Conservation (phyloP, 2,888 invertebrate genomes). For the Hemicrepidius hirtus region DNA sequence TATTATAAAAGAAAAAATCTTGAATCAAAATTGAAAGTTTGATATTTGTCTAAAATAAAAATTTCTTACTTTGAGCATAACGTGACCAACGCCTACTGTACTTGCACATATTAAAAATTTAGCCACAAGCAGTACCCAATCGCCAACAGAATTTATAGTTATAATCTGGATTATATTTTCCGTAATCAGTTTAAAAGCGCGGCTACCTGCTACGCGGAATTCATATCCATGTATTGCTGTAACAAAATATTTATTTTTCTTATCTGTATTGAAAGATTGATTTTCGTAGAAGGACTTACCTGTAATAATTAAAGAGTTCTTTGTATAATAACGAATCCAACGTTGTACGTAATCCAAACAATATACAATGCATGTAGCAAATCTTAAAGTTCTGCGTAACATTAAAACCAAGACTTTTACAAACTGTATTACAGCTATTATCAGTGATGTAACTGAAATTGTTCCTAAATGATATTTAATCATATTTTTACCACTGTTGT, state of each 20-base stretch:
- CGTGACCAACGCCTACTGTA: slow-evolving; percentile 77
- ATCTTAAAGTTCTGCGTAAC: slow-evolving; percentile 71
- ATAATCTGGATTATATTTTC: slow-evolving; percentile 79
- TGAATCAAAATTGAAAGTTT: no score
- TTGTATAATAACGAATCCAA: slow-evolving; percentile 78
- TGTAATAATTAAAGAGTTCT: slow-evolving; percentile 84
- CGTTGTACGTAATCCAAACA: slow-evolving; percentile 81
- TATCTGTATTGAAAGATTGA: neutral
- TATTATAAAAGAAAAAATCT: slow-evolving; percentile 61
- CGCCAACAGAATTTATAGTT: slow-evolving; percentile 83
- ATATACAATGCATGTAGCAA: slow-evolving; percentile 76
- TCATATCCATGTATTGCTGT: slow-evolving; percentile 79
- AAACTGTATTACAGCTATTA: slow-evolving; percentile 82
- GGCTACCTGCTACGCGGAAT: slow-evolving; percentile 78
- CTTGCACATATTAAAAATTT: slow-evolving; percentile 79
- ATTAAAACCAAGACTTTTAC: slow-evolving; percentile 73
- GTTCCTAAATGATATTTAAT: slow-evolving; percentile 84
- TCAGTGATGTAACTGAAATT: slow-evolving; percentile 83
- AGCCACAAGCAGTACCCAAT: slow-evolving; percentile 81
- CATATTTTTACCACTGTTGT: slow-evolving; percentile 72
- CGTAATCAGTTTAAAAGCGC: slow-evolving; percentile 77
- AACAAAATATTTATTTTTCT: slow-evolving; percentile 54
- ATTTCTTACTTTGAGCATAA: slow-evolving; percentile 74
- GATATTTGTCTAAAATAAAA: neutral
- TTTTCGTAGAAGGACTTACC: slow-evolving; percentile 69